phyloP scores from a whole-genome alignment of 1,140 invertebrate species.

The Aphaenogaster ashmeadi region DNA sequence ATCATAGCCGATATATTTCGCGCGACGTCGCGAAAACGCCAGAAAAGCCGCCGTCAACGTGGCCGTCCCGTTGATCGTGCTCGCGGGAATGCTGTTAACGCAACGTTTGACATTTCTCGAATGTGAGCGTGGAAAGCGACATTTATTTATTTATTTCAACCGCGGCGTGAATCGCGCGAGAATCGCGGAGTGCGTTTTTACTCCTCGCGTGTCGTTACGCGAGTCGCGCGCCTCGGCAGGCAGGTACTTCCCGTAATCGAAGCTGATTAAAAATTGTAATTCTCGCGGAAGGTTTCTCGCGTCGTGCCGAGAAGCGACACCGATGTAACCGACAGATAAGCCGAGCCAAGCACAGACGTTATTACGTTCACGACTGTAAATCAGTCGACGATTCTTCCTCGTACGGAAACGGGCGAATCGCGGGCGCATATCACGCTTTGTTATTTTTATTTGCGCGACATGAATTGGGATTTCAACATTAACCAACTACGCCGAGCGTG shows the following conservation, averaged over 20 bases:
- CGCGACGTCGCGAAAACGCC: neutral
- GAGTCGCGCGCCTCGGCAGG: conserved; percentile 6
- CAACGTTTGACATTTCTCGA: conserved; percentile 48
- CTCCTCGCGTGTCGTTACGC: neutral
- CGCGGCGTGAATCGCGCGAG: neutral
- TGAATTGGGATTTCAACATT: neutral
- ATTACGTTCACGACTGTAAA: conserved; percentile 24
- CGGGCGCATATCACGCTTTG: neutral
- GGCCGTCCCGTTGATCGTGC: neutral
- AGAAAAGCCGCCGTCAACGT: neutral
- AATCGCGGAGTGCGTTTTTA: neutral
- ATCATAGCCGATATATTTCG: neutral
- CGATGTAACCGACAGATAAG: conserved; percentile 39
- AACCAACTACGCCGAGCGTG: neutral
- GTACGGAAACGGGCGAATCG: conserved; percentile 1
- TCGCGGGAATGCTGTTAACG: conserved; percentile 12
- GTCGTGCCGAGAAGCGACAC: conserved; percentile 12
- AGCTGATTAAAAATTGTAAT: conserved; percentile 50
- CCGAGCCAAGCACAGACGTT: neutral
- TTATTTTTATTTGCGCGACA: conserved; percentile 21
- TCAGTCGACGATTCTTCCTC: conserved; percentile 15
- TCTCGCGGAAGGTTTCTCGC: conserved; percentile 27
- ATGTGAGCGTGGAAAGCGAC: conserved; percentile 31
- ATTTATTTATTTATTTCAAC: conserved; percentile 22
- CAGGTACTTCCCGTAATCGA: conserved; percentile 26